Percentiles rank a stretch among this genome's conserved stretches.
phyloP scores from a whole-genome alignment of 2,888 invertebrate genomes.

The Folsomia candida region DNA sequence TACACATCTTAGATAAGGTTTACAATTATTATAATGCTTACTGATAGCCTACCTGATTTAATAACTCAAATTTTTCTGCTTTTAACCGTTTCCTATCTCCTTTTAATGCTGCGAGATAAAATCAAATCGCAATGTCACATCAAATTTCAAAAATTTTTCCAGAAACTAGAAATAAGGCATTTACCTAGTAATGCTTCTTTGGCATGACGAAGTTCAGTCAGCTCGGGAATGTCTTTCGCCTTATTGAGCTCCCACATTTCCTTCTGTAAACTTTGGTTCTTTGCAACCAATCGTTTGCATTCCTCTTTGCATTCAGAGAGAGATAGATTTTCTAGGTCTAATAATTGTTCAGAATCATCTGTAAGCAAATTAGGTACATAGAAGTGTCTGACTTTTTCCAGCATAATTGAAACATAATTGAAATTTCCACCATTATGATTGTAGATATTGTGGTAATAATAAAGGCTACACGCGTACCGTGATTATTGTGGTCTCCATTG shows the following conservation, averaged over 20 bases:
- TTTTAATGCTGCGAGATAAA: slow-evolving; percentile 66
- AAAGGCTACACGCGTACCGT: slow-evolving; percentile 16
- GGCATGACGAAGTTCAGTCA: slow-evolving; percentile 72
- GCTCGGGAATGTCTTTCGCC: slow-evolving; percentile 63
- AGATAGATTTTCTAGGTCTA: slow-evolving; percentile 44
- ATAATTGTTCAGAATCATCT: slow-evolving; percentile 34
- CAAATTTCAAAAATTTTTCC: not conserved
- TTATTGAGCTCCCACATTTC: slow-evolving; percentile 60
- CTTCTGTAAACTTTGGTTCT: slow-evolving; percentile 53
- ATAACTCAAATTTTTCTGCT: slow-evolving; percentile 87
- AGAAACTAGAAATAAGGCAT: too few relatives aligned
- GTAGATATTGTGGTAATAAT: too few relatives aligned
- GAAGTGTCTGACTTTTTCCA: too few relatives aligned
- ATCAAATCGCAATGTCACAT: not conserved
- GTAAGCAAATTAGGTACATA: slow-evolving; percentile 26
- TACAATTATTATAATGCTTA: too few relatives aligned
- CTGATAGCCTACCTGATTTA: too few relatives aligned
- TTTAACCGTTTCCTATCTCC: slow-evolving; percentile 86
- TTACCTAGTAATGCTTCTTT: slow-evolving; percentile 73
- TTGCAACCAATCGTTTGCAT: slow-evolving; percentile 52
- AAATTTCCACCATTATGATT: too few relatives aligned
- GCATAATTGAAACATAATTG: too few relatives aligned
- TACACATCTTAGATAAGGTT: too few relatives aligned
- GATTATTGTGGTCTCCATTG: slow-evolving; percentile 36
- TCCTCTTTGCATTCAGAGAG: slow-evolving; percentile 42